Conservation (phyloP, 1,140 invertebrate species). For the Melanaphis sacchari region DNA sequence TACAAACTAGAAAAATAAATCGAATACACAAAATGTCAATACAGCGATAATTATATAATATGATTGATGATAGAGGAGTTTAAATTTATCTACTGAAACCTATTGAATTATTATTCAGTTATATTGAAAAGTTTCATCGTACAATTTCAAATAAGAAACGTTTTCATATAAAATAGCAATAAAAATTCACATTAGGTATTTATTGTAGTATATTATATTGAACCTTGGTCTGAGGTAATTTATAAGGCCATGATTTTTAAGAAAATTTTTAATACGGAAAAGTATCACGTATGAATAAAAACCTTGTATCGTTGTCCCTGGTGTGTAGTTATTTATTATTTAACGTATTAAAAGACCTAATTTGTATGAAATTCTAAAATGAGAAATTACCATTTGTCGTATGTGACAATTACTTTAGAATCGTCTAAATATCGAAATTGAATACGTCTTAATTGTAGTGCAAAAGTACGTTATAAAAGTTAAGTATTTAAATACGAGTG, state of each 20-base stretch:
- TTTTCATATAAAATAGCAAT: not conserved
- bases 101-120: not conserved
- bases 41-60: not conserved
- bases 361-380: not conserved
- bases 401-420: not conserved
- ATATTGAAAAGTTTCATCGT: not conserved
- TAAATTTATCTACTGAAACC: not conserved
- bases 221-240: conserved; percentile 23
- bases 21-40: not conserved
- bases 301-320: conserved; percentile 30
- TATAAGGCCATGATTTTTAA: conserved; percentile 39
- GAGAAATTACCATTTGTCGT: not conserved
- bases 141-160: not conserved
- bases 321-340: not conserved
- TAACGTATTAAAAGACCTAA: not conserved
- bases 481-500: not conserved
- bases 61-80: not conserved
- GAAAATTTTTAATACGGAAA: not conserved
- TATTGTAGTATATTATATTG: not conserved
- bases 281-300: not conserved
- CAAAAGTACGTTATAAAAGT: not conserved
- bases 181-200: not conserved
- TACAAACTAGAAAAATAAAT: not conserved
- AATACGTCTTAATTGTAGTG: not conserved
- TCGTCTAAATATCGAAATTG: not conserved